Evolutionary conservation across 2,797 vertebrate genomes (phyloP), one percentile per base, ranked within the genome.

Genomic region (Micromesistius poutassou): DNA sequence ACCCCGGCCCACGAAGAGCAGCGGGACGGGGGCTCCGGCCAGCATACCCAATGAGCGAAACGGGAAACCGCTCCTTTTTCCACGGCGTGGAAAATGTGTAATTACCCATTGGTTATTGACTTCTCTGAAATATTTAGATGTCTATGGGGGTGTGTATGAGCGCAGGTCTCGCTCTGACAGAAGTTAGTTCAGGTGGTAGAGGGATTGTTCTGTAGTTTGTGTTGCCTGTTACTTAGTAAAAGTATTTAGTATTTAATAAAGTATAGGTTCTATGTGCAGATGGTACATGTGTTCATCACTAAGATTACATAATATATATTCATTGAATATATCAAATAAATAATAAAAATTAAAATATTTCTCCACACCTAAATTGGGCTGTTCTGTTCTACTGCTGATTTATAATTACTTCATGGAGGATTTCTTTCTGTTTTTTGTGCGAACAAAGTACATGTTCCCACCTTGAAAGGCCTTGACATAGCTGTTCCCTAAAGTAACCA

Each of bases 391-490:
- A 50, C 4, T 50, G 19, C 16, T 14, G 46, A 50, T 19, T 50
- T 50, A 50, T 19, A 50, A 50, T 42, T 16, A 42, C 40, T 42
- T 42, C 40, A 42, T 42, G 40, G 40, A 42, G 10, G 2, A 13
- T 50, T 50, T 22, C 4, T 50, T 50, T 50, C 0, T 5, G 4
- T 50, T 50, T 16, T 50, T 4, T 50, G 46, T 50, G 46, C 4
- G 40, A 16, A 55, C 46, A 55, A 19, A 55, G 46, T n/a, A 9
- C n/a, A 25, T 50, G 46, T 50, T 19, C 89, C 95, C 84, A 99
- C 98, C 96, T 0, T 96, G 95, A 85, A 98, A 97, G 80, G 97
- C 96, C 77, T 93, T 95, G 74, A 97, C 89, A 55, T 98, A 99
- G 89, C 96, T 96, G 92, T 95, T 96, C 14, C 98, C 98, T 55